These are phyloP conservation scores for Callyntrura guangdongensis DNA, from an alignment of 2,888 invertebrate species.

Conservation along the genomic window DNA sequence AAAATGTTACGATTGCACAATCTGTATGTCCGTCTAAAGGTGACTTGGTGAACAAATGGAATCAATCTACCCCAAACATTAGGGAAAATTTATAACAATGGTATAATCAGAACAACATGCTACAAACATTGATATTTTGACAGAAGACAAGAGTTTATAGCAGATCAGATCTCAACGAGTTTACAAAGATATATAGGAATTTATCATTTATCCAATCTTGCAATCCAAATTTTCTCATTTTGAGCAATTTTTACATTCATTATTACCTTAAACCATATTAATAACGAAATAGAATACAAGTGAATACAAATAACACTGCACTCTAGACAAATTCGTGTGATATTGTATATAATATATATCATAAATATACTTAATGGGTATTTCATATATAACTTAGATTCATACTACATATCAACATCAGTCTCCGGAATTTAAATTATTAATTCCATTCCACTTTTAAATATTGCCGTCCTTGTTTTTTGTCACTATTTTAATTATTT, in stretches of 20 bases:
- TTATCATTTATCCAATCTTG: slow-evolving; percentile 24
- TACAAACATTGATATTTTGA: slow-evolving; percentile 40
- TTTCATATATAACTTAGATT: slow-evolving; percentile 37
- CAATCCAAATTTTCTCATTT: slow-evolving; percentile 60
- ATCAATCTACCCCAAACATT: slow-evolving; percentile 1
- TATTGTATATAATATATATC: slow-evolving; percentile 25
- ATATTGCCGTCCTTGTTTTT: slow-evolving; percentile 57
- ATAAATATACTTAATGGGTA: slow-evolving; percentile 41
- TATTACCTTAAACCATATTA: slow-evolving; percentile 57
- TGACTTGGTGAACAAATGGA: slow-evolving; percentile 10
- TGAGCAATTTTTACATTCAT: slow-evolving; percentile 77
- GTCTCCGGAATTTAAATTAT: slow-evolving; percentile 76
- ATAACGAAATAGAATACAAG: slow-evolving; percentile 63
- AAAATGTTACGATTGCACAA: slow-evolving; percentile 52
- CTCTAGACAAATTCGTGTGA: background rate
- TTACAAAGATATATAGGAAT: slow-evolving; percentile 27
- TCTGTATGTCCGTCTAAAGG: background rate
- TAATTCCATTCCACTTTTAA: slow-evolving; percentile 66
- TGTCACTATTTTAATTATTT: slow-evolving; percentile 22
- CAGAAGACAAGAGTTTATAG: slow-evolving; percentile 54
- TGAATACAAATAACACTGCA: slow-evolving; percentile 57
- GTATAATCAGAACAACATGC: slow-evolving; percentile 11
- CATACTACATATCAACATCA: slow-evolving; percentile 78
- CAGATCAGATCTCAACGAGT: slow-evolving; percentile 56
- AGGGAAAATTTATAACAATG: background rate